These are phyloP conservation scores for Montipora capricornis DNA, from an alignment of 64 coral and sea anemone species.

Conservation along the genomic window DNA sequence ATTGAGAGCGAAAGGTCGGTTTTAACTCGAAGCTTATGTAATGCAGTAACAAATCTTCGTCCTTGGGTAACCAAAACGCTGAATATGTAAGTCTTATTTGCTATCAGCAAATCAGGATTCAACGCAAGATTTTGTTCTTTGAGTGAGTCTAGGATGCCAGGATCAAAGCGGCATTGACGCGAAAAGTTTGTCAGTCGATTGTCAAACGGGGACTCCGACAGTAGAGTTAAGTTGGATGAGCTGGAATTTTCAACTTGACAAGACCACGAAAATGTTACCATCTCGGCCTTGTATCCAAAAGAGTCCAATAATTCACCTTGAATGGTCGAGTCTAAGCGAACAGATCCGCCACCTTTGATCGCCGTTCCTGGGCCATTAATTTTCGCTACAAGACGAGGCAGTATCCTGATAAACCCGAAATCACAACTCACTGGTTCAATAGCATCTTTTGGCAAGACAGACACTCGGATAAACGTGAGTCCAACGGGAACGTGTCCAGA, in stretches of 20 bases:
- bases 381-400: conserved; percentile 54
- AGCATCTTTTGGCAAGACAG: conserved; percentile 22
- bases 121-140: conserved; percentile 13
- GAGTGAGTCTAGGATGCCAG: conserved; percentile 43
- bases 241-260: conserved; percentile 51
- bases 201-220: background rate
- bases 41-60: conserved; percentile 18
- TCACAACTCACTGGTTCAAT: conserved; percentile 61
- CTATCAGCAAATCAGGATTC: conserved; percentile 36
- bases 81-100: conserved; percentile 62
- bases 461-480: conserved; percentile 23
- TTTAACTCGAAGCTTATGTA: conserved; percentile 61
- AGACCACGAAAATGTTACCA: conserved; percentile 62
- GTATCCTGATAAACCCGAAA: conserved; percentile 73
- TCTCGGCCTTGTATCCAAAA: conserved; percentile 29
- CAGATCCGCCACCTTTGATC: conserved; percentile 63
- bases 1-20: conserved; percentile 78
- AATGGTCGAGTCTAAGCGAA: conserved; percentile 23
- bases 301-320: conserved; percentile 50
- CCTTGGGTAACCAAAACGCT: conserved; percentile 51
- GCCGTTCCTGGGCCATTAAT: conserved; percentile 46
- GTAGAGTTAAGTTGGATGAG: background rate
- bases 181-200: conserved; percentile 40
- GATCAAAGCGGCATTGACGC: conserved; percentile 63
- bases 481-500: background rate